Base-by-base conservation (phyloP, 2,797 vertebrate genomes). In the Mastacembelus armatus region DNA sequence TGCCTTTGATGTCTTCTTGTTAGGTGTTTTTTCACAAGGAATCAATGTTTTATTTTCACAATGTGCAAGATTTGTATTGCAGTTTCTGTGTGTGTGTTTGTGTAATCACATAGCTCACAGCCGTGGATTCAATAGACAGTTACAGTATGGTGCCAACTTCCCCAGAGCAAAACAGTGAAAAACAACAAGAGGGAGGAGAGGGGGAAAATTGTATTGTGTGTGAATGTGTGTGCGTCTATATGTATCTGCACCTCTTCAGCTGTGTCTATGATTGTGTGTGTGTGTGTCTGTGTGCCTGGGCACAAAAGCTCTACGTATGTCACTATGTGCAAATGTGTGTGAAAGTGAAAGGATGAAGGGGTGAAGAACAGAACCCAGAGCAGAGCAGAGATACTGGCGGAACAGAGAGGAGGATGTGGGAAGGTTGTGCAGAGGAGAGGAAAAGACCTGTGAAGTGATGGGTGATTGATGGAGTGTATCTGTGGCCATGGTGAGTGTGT, bases 1-100 rank as follows among this genome's bases (percentile, higher is more conserved):
- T 54, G 63, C 60, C 81, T 87, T 89, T 89, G 88, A 87, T 88
- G 81, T 88, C 86, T 71, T 40, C 58, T 80, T 78, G 65, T 71
- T 32, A 66, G 77, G 80, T 85, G 66, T 76, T 79, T 79, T n/a
- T n/a, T n/a, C 68, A 51, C 36, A n/a, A 44, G 65, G 60, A 88
- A 69, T 71, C 27, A 1, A 35, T 36, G 6, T 66, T 76, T 80
- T 76, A 65, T 80, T 74, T 82, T 75, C 68, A 80, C 74, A 72
- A 70, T 64, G 44, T 74, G 45, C 52, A 68, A 48, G 44, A 74
- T 63, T 57, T 71, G 58, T 75, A 42, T 79, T 79, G 64, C 54
- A 15, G 63, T 77, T 55, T 73, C 51, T 76, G 50, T 56, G 65
- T 62, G 40, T 73, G 36, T 52, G 65, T 21, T 60, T 43, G 52